A percentile compares a stretch with the other conserved stretches of the same genome.
Evolutionary conservation across 2,113 vertebrate species (phyloP).

Genomic region (human): GRCh38 chr3:127606001-127606500

Average conservation of each 20-base stretch:
- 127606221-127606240: constrained; percentile 96
- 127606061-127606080: rapidly evolving
- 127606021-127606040: no score
- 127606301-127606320: constrained; percentile 96
- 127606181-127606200: constrained; percentile 96
- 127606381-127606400: rapidly evolving
- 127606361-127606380: no score
- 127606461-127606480: background rate
- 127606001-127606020: background rate
- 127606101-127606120: constrained; percentile 84
- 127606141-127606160: constrained; percentile 98
- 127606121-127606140: constrained; percentile 96
- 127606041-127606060: rapidly evolving
- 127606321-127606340: constrained; percentile 96
- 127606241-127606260: constrained; percentile 98
- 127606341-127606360: background rate
- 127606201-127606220: constrained; percentile 98
- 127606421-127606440: background rate
- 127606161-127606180: constrained; percentile 95
- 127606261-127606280: constrained; percentile 96
- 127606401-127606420: rapidly evolving
- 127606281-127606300: constrained; percentile 96
- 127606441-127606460: background rate
- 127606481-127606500: background rate
- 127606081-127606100: background rate